Evolutionary conservation across 2,888 invertebrate genomes (phyloP).

Genomic region (Ceratothoa steindachneri): DNA sequence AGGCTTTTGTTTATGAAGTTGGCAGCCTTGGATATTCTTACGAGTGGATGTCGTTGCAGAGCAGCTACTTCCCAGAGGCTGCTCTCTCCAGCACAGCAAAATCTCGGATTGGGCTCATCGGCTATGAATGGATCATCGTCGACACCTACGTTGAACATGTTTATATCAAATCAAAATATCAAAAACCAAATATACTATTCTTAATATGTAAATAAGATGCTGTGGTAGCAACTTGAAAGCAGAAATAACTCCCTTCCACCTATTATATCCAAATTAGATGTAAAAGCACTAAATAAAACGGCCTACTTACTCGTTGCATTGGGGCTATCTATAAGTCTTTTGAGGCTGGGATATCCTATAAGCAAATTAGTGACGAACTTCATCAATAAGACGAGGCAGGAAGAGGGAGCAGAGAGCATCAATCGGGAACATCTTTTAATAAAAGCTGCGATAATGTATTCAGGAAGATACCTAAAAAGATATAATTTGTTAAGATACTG

Average conservation of each 20-base stretch:
- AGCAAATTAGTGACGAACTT: conserved; percentile 81
- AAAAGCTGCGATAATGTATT: conserved; percentile 86
- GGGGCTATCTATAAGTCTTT: conserved; percentile 50
- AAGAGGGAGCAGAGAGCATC: conserved; percentile 74
- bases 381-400: conserved; percentile 70
- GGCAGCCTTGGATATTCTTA: conserved; percentile 69
- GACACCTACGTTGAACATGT: conserved; percentile 55
- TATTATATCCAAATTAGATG: too few species aligned
- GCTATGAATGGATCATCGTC: conserved; percentile 75
- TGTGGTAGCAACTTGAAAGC: too few species aligned
- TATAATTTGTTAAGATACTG: too few species aligned
- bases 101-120: conserved; percentile 72
- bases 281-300: conserved; percentile 5
- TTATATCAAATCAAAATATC: conserved; percentile 55
- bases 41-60: conserved; percentile 68
- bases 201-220: too few species aligned
- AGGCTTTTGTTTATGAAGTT: conserved; percentile 65
- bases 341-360: conserved; percentile 72
- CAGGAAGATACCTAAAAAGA: conserved; percentile 79
- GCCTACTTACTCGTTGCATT: conserved; percentile 22
- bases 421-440: conserved; percentile 81
- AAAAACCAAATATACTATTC: too few species aligned
- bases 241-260: too few species aligned
- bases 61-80: conserved; percentile 88
- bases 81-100: conserved; percentile 77